Conservation (phyloP, 2,797 vertebrate genomes). For the Pseudochirops corinnae region DNA sequence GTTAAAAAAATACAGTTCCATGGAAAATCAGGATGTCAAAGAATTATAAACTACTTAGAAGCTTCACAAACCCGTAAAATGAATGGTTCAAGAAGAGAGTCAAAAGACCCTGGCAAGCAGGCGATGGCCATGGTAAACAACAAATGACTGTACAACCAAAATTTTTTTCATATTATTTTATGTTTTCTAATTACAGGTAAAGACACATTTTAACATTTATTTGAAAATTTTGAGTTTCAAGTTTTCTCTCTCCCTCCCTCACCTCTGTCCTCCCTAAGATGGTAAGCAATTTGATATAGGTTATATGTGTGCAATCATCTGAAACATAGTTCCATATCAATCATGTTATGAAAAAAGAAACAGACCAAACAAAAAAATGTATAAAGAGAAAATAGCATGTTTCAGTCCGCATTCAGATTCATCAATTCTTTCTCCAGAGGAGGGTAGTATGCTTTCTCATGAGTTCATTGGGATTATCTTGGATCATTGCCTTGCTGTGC, state of each 20-base stretch:
- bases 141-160: background rate
- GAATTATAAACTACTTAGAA: background rate
- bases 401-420: background rate
- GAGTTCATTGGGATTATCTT: background rate
- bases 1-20: background rate
- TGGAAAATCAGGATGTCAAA: background rate
- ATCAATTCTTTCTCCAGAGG: background rate
- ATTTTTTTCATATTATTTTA: no score
- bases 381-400: background rate
- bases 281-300: background rate
- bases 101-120: background rate
- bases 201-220: background rate
- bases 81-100: background rate
- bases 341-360: background rate
- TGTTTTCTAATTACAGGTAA: background rate
- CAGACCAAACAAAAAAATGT: background rate
- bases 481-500: background rate
- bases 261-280: background rate
- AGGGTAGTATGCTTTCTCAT: background rate
- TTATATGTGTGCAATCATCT: background rate
- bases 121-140: background rate
- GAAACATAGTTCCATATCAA: background rate
- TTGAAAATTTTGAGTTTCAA: background rate
- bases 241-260: background rate
- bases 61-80: background rate